Evolutionary conservation across 2,113 vertebrate species (phyloP).

Genomic region (Maccullochella peelii): DNA sequence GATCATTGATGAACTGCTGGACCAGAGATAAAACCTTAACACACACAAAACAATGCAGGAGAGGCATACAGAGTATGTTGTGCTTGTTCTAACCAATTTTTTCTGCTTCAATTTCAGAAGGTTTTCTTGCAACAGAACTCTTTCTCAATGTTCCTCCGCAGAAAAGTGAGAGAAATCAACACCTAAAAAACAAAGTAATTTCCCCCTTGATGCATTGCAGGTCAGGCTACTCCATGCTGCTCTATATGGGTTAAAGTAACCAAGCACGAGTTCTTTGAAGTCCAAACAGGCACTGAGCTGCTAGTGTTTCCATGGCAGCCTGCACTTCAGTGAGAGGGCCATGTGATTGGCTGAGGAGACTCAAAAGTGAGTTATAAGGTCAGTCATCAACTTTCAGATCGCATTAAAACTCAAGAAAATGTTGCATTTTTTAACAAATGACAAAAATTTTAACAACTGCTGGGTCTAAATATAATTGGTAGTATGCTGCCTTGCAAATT

Average conservation of each 20-base stretch:
- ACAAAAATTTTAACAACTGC: not conserved
- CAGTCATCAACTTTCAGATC: not conserved
- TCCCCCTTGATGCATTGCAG: conserved; percentile 46
- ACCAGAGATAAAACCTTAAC: not conserved
- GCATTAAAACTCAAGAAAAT: not conserved
- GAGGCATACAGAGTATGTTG: not conserved
- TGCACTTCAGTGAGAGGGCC: conserved; percentile 29
- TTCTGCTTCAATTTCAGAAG: conserved; percentile 20
- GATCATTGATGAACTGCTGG: not conserved
- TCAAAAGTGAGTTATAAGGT: not conserved
- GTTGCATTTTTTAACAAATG: not conserved
- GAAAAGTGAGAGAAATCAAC: conserved; percentile 31
- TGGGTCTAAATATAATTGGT: not conserved
- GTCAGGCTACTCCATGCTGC: conserved; percentile 56
- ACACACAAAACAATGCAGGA: conserved; percentile 6
- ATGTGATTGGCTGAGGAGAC: conserved; percentile 14
- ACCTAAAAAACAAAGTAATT: conserved; percentile 58
- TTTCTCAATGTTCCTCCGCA: not conserved
- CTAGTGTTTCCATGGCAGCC: conserved; percentile 66
- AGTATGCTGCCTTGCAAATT: not conserved
- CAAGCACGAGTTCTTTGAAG: conserved; percentile 60
- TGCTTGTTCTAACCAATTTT: conserved; percentile 34
- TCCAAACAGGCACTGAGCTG: conserved; percentile 48
- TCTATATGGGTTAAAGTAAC: conserved; percentile 61
- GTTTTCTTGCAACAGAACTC: conserved; percentile 19